Conservation (phyloP, 2,113 vertebrate species). For the Indri indri region DNA sequence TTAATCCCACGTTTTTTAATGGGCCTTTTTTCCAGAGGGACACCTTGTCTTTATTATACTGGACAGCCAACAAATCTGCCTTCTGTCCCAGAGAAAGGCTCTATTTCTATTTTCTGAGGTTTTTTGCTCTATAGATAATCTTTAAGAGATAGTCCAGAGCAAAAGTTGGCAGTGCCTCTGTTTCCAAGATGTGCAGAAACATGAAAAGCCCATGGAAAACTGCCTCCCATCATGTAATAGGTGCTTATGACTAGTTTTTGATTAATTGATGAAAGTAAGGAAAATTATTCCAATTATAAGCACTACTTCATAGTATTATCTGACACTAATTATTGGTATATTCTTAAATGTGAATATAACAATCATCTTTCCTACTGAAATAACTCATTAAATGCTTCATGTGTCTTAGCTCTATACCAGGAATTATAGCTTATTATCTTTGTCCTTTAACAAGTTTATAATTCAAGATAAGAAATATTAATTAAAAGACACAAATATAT, state of each 20-base stretch:
- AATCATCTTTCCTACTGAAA: background rate
- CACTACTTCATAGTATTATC: background rate
- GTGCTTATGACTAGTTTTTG: background rate
- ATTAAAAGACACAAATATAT: background rate
- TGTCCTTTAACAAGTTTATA: background rate
- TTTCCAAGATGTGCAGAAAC: background rate
- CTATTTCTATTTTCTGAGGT: background rate
- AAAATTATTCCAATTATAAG: background rate
- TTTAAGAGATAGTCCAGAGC: background rate
- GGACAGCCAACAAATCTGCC: background rate
- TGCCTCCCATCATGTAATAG: background rate
- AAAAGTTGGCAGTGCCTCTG: background rate
- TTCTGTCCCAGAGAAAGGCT: background rate
- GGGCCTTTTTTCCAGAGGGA: background rate
- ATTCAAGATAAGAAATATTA: background rate
- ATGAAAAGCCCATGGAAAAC: background rate
- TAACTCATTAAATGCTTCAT: slow-evolving; percentile 12
- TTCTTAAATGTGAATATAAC: slow-evolving; percentile 30
- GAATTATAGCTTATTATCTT: background rate
- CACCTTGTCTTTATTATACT: background rate
- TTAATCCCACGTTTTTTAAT: background rate
- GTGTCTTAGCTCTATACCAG: background rate
- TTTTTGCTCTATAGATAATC: background rate
- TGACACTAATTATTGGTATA: background rate
- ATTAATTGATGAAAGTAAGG: background rate